These are phyloP conservation scores for Dromius quadrimaculatus DNA, from an alignment of 2,888 invertebrate species.

Conservation along the genomic window DNA sequence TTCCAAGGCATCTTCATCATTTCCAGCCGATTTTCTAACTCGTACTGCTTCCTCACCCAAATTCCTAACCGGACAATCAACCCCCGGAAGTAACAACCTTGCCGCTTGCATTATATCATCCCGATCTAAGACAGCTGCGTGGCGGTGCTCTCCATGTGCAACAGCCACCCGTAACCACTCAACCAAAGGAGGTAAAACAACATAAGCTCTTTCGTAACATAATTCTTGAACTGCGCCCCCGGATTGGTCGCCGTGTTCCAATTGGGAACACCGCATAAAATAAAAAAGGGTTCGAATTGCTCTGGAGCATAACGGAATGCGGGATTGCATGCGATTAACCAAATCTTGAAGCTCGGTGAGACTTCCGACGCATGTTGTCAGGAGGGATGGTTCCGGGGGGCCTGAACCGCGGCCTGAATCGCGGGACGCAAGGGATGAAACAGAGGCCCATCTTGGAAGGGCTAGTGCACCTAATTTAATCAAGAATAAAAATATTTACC, in stretches of 20 bases:
- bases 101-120: slow-evolving; percentile 93
- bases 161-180: slow-evolving; percentile 90
- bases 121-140: slow-evolving; percentile 79
- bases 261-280: slow-evolving; percentile 92
- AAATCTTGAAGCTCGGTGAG: slow-evolving; percentile 82
- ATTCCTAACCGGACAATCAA: slow-evolving; percentile 87
- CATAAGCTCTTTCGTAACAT: slow-evolving; percentile 88
- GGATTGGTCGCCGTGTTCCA: slow-evolving; percentile 65
- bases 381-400: slow-evolving; percentile 76
- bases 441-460: slow-evolving; percentile 81
- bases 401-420: slow-evolving; percentile 65
- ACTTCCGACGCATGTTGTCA: slow-evolving; percentile 92
- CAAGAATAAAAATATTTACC: slow-evolving; percentile 1
- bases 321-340: slow-evolving; percentile 72
- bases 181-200: slow-evolving; percentile 89
- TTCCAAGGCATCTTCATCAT: slow-evolving; percentile 63
- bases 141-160: slow-evolving; percentile 85
- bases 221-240: slow-evolving; percentile 70
- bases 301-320: slow-evolving; percentile 70
- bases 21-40: slow-evolving; percentile 62
- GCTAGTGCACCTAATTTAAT: slow-evolving; percentile 78
- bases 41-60: slow-evolving; percentile 73
- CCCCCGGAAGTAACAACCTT: slow-evolving; percentile 84
- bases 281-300: slow-evolving; percentile 88
- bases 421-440: slow-evolving; percentile 67